Conservation (phyloP, 2,113 vertebrate species). For the Zeus faber region DNA sequence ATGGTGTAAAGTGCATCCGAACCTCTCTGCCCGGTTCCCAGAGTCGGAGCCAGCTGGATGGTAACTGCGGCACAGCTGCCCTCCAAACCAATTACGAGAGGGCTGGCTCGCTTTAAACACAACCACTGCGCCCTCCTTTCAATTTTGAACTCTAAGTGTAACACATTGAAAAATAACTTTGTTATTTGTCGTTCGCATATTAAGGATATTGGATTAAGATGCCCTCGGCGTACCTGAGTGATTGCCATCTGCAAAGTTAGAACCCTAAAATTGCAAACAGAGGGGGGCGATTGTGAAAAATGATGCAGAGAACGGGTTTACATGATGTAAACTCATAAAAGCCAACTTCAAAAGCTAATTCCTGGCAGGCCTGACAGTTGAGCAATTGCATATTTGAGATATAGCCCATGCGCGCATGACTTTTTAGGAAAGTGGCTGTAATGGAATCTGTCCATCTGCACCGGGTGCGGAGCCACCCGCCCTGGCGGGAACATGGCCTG, state of each 20-base stretch:
- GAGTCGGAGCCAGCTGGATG: slow-evolving; percentile 70
- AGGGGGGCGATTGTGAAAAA: slow-evolving; percentile 17
- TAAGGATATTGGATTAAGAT: slow-evolving; percentile 14
- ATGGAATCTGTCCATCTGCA: slow-evolving; percentile 53
- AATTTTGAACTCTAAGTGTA: slow-evolving; percentile 32
- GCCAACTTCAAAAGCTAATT: slow-evolving; percentile 25
- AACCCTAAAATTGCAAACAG: slow-evolving; percentile 9
- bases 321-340: slow-evolving; percentile 15
- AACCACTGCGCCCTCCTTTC: slow-evolving; percentile 48
- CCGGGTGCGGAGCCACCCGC: slow-evolving; percentile 28
- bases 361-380: slow-evolving; percentile 48
- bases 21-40: slow-evolving; percentile 63
- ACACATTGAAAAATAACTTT: slow-evolving; percentile 26
- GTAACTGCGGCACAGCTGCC: slow-evolving; percentile 68
- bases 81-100: slow-evolving; percentile 68
- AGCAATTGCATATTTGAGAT: slow-evolving; percentile 31
- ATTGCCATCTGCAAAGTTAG: no score
- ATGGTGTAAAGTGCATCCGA: slow-evolving; percentile 54
- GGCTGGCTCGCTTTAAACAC: slow-evolving; percentile 53
- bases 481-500: no score
- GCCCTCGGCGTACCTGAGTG: slow-evolving; percentile 11
- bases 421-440: slow-evolving; percentile 47
- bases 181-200: slow-evolving; percentile 26
- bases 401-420: slow-evolving; percentile 22
- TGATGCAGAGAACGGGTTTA: slow-evolving; percentile 11